A percentile compares a stretch with the other conserved stretches of the same genome.
These are phyloP conservation scores for Dryoscopus gambensis DNA, from an alignment of 2,113 vertebrate species.

Conservation along the genomic window DNA sequence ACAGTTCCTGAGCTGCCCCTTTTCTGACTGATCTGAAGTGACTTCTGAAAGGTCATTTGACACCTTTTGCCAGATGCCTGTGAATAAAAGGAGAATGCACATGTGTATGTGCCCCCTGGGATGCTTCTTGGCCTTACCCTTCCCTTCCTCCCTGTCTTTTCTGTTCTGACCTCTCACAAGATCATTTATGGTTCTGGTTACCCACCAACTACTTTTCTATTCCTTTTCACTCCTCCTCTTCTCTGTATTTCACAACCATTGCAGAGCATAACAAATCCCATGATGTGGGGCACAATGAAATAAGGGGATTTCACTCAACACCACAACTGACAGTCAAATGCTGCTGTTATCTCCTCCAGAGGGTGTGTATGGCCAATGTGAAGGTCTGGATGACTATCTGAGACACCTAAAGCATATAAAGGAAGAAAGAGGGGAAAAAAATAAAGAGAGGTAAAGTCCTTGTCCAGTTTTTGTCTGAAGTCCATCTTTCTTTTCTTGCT, in stretches of 20 bases:
- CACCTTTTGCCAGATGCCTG: not conserved
- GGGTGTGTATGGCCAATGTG: not conserved
- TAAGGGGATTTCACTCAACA: not conserved
- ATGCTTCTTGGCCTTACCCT: not conserved
- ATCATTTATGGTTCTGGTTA: not conserved
- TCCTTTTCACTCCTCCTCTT: not conserved
- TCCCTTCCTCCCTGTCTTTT: not conserved
- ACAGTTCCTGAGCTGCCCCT: not conserved
- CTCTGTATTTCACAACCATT: not conserved
- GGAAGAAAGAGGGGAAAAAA: not conserved
- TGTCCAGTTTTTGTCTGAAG: not conserved
- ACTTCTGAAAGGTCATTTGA: not conserved
- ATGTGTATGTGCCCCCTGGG: rapidly evolving
- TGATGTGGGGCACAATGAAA: not conserved
- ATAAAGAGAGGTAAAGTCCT: not conserved
- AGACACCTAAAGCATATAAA: not conserved
- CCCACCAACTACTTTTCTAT: not conserved
- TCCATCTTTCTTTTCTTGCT: not conserved
- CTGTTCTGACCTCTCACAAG: not conserved
- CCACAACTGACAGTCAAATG: not conserved
- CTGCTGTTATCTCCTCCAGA: not conserved
- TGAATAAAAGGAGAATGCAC: not conserved
- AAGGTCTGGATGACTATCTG: not conserved
- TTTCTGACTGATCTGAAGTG: not conserved
- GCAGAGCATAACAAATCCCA: not conserved